A percentile compares a stretch with the other conserved stretches of the same genome.
Conservation (phyloP, 2,888 invertebrate genomes). For the Xanthia togata region DNA sequence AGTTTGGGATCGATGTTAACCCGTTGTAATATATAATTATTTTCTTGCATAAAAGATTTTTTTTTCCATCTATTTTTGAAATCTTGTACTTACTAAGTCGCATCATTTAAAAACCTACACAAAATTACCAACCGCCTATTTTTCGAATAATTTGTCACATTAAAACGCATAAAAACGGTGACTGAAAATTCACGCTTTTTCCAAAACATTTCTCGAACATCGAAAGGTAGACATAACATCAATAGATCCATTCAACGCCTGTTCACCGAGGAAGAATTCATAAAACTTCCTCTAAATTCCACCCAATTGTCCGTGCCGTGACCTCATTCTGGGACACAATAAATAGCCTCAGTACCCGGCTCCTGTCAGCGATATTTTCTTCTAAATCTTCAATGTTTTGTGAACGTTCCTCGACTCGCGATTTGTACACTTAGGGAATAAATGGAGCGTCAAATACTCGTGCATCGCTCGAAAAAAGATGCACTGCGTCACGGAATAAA, state of each 20-base stretch:
- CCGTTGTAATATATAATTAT: no score
- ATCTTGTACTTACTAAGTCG: not conserved
- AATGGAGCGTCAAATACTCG: slow-evolving; percentile 51
- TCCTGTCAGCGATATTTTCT: slow-evolving; percentile 61
- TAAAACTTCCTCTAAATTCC: slow-evolving; percentile 57
- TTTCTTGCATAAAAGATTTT: no score
- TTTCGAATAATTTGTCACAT: not conserved
- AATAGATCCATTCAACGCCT: slow-evolving; percentile 58
- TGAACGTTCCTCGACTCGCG: slow-evolving; percentile 42
- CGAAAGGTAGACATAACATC: slow-evolving; percentile 59
- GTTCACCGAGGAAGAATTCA: slow-evolving; percentile 47
- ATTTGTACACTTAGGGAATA: slow-evolving; percentile 57
- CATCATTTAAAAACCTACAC: not conserved
- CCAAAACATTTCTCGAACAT: slow-evolving; percentile 39
- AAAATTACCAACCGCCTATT: not conserved
- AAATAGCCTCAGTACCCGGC: slow-evolving; percentile 44
- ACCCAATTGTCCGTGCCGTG: slow-evolving; percentile 52
- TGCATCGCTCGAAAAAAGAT: slow-evolving; percentile 52
- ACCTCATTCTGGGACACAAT: slow-evolving; percentile 56
- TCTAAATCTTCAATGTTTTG: slow-evolving; percentile 61
- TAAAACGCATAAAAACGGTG: slow-evolving; percentile 11
- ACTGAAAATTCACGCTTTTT: slow-evolving; percentile 20
- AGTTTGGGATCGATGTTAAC: no score
- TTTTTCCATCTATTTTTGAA: not conserved
- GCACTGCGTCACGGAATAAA: slow-evolving; percentile 42